Percentiles rank a stretch among this genome's conserved stretches.
These are phyloP conservation scores for Euphysa ruthae DNA, from an alignment of 30 jellyfish, hydroid and myxozoan species.

Conservation along the genomic window DNA sequence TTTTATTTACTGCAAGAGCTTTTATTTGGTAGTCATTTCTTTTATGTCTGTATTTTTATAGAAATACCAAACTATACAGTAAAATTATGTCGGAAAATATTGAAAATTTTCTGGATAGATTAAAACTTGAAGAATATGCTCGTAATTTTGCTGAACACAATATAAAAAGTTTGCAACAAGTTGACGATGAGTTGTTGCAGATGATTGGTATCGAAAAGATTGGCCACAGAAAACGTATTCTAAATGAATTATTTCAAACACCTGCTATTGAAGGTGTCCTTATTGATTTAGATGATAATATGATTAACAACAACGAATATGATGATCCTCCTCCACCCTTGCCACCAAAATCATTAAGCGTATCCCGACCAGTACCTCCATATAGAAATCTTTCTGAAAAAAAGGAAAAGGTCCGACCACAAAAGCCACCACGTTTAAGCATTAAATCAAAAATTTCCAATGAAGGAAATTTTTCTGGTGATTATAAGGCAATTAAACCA, in stretches of 20 bases:
- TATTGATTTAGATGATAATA: neutral
- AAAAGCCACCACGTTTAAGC: too few species aligned
- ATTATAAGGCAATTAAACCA: too few species aligned
- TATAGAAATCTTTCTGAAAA: too few species aligned
- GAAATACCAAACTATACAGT: too few species aligned
- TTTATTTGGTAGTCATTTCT: too few species aligned
- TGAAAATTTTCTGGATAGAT: constrained; percentile 34
- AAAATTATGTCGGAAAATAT: constrained; percentile 16
- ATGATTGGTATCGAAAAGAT: constrained; percentile 55
- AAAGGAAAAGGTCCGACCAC: too few species aligned
- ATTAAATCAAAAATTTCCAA: too few species aligned
- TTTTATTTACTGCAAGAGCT: too few species aligned
- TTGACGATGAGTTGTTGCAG: constrained; percentile 35
- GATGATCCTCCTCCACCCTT: constrained; percentile 24
- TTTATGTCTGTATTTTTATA: too few species aligned
- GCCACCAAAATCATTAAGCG: constrained; percentile 35
- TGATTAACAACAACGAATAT: neutral
- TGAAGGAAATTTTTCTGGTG: too few species aligned
- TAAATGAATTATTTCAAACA: constrained; percentile 13
- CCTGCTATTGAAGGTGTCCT: neutral
- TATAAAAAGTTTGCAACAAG: constrained; percentile 11
- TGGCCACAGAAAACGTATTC: constrained; percentile 67
- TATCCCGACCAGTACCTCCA: too few species aligned
- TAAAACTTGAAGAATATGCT: constrained; percentile 23
- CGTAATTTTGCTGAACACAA: constrained; percentile 15